Evolutionary conservation across 2,888 invertebrate species (phyloP), one percentile per base, ranked within the genome.

Genomic region (Gibbula magus): DNA sequence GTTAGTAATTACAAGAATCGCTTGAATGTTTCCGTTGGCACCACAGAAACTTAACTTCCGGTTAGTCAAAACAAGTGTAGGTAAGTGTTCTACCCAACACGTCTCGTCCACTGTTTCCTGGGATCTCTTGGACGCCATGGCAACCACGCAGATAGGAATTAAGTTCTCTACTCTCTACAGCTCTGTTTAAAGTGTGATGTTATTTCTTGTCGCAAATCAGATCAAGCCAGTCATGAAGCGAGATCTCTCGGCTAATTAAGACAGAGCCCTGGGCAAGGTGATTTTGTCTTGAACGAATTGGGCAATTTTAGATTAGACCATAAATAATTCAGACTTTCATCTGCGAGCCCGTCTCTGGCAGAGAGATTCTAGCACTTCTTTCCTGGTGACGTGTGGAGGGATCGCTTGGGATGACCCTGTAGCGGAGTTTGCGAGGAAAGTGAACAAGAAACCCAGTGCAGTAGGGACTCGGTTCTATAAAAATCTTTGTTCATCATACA

Each of bases 221-320:
- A 35, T 70, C 32, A 70, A 70, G 20, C 70, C n/a, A 70, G 70
- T 70, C 70, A 70, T 70, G 70, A 70, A 70, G 70, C 70, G 70
- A 25, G 70, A n/a, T 70, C 70, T 70, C 70, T 35, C 32, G 35
- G 70, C 39, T 70, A 70, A 70, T 70, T 70, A 70, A 70, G 70
- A 70, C 35, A 70, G 70, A 70, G 70, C 70, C 70, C 32, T 35
- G 20, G 70, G 70, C 70, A 39, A 70, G 70, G 70, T 70, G 70
- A 70, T 70, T 70, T 70, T 70, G 70, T 70, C 70, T 70, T 70
- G 70, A 70, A 70, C 70, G 70, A 70, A 70, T 70, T 70, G 70
- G 70, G 70, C 70, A 70, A 70, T 70, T 70, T 70, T 70, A 70
- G 70, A 70, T 70, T 70, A 70, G 70, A 70, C 29, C 70, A 70